These are phyloP conservation scores for Eupithecia subfuscata DNA, from an alignment of 2,888 invertebrate species.

Conservation along the genomic window DNA sequence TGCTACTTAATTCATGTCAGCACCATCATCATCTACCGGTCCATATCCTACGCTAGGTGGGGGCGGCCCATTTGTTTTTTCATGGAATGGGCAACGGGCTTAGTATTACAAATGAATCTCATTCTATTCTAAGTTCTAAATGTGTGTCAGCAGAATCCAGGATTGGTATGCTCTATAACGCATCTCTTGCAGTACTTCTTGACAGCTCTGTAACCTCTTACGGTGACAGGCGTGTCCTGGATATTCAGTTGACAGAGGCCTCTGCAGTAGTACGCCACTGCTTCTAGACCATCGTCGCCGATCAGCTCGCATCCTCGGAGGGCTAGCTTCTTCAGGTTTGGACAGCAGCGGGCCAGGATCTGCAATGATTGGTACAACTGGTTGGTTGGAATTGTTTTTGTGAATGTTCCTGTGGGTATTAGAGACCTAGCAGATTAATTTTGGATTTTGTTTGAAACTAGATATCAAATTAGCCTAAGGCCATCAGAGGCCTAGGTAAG, in stretches of 20 bases:
- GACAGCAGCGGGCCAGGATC: constrained; percentile 94
- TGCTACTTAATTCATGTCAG: neutral
- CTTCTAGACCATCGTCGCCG: constrained; percentile 93
- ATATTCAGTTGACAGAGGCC: constrained; percentile 96
- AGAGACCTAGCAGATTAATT: neutral
- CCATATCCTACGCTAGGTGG: neutral
- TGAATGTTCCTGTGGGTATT: neutral
- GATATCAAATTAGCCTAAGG: neutral
- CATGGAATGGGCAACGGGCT: neutral
- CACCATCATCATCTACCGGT: neutral
- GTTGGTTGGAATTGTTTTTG: neutral
- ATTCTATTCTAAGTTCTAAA: neutral
- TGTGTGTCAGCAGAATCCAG: constrained; percentile 90
- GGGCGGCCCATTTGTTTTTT: neutral
- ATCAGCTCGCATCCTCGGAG: constrained; percentile 95
- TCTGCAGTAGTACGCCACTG: constrained; percentile 94
- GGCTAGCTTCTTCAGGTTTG: constrained; percentile 95
- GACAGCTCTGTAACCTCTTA: constrained; percentile 95
- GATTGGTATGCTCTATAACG: constrained; percentile 97
- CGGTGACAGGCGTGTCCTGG: constrained; percentile 95
- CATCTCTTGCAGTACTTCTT: constrained; percentile 96
- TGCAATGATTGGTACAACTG: constrained; percentile 67
- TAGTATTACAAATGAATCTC: neutral
- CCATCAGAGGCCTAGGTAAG: neutral
- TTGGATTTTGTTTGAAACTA: neutral